These are phyloP conservation scores for Sabatieria punctata DNA, from an alignment of 2,888 invertebrate genomes.

Conservation along the genomic window DNA sequence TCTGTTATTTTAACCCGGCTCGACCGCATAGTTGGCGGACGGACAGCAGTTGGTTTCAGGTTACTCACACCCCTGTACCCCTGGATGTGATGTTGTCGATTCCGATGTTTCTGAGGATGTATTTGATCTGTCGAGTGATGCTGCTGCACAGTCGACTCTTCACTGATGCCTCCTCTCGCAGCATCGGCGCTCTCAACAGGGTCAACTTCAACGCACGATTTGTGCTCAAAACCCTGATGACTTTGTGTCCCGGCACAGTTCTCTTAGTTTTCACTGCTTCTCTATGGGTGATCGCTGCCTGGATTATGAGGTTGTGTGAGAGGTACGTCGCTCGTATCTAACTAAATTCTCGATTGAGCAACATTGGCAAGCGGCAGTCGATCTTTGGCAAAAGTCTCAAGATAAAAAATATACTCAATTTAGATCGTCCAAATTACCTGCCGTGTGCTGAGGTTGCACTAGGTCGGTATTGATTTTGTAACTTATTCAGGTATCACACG, in stretches of 20 bases:
- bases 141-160: constrained; percentile 95
- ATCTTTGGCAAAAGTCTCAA: background rate
- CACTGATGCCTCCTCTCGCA: constrained; percentile 89
- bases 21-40: too few species aligned
- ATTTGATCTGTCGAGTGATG: constrained; percentile 98
- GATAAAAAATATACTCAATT: background rate
- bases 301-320: constrained; percentile 96
- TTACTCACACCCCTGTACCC: constrained; percentile 49
- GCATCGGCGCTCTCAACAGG: constrained; percentile 15
- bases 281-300: constrained; percentile 97
- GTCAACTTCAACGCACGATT: constrained; percentile 88
- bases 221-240: constrained; percentile 96
- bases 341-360: background rate
- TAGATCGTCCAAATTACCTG: background rate
- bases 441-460: background rate
- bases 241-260: constrained; percentile 95
- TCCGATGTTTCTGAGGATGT: constrained; percentile 98
- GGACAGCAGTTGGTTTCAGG: too few species aligned
- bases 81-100: constrained; percentile 91
- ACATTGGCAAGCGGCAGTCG: background rate
- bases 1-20: background rate
- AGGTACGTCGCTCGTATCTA: constrained; percentile 48
- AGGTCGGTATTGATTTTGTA: too few species aligned
- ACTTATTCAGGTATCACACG: constrained; percentile 2
- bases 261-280: constrained; percentile 97